A percentile compares a stretch with the other conserved stretches of the same genome.
phyloP scores from a whole-genome alignment of 2,113 vertebrate species.

The Festucalex cinctus region DNA sequence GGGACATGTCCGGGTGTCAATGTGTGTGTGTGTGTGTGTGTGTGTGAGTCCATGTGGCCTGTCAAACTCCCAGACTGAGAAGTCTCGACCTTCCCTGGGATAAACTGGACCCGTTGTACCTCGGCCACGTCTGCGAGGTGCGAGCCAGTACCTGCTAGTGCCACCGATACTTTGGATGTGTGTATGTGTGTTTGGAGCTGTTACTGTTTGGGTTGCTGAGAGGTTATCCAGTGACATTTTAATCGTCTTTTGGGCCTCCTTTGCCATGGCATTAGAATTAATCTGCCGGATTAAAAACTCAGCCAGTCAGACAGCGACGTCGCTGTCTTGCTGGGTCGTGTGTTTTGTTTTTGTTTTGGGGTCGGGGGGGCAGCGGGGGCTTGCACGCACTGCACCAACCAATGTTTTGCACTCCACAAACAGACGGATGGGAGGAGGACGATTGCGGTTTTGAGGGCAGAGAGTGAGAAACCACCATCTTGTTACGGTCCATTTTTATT shows the following conservation, averaged over 20 bases:
- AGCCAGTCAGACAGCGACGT: slow-evolving; percentile 52
- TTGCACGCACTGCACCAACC: not conserved
- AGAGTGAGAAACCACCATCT: not conserved
- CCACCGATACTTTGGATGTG: slow-evolving; percentile 48
- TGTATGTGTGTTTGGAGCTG: slow-evolving; percentile 48
- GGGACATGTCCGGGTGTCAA: slow-evolving; percentile 1
- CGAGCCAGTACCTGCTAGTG: slow-evolving; percentile 57
- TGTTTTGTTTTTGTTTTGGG: slow-evolving; percentile 8
- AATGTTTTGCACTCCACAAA: slow-evolving; percentile 1
- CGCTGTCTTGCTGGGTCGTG: slow-evolving; percentile 39
- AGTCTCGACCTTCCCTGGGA: slow-evolving; percentile 30
- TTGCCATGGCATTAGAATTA: slow-evolving; percentile 63
- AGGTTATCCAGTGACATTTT: slow-evolving; percentile 74
- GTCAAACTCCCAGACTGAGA: slow-evolving; percentile 43
- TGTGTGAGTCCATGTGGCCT: slow-evolving; percentile 38
- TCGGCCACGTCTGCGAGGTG: slow-evolving; percentile 32
- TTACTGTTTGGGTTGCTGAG: slow-evolving; percentile 67
- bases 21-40: slow-evolving; percentile 3
- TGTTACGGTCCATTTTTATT: not conserved
- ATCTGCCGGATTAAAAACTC: slow-evolving; percentile 66
- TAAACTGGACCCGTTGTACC: slow-evolving; percentile 22
- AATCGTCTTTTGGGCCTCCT: slow-evolving; percentile 72
- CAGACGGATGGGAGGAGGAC: slow-evolving; percentile 3
- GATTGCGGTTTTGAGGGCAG: slow-evolving; percentile 2
- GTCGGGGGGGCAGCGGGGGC: not conserved